Percentiles rank a stretch among this genome's conserved stretches.
phyloP scores from a whole-genome alignment of 2,797 vertebrate genomes.

The Coccyzus lansbergi region DNA sequence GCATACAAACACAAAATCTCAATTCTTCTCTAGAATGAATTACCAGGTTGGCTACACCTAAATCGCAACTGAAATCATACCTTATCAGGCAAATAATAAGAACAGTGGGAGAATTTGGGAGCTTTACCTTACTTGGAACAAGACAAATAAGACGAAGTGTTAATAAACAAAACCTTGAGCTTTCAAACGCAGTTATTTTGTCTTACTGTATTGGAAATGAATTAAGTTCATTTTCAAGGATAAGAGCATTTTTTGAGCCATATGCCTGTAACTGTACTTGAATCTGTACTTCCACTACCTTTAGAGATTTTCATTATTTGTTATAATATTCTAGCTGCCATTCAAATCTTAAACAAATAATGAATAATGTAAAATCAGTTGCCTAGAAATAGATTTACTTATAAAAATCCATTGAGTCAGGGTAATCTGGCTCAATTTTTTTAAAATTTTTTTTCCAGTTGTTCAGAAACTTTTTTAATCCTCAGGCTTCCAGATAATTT shows the following conservation, averaged over 20 bases:
- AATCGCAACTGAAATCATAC: conserved; percentile 10
- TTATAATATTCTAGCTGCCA: conserved; percentile 11
- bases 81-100: not conserved
- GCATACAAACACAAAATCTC: not conserved
- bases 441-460: not conserved
- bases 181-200: conserved; percentile 5
- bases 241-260: not conserved
- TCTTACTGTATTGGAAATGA: not conserved
- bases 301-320: conserved; percentile 19
- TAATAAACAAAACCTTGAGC: conserved; percentile 12
- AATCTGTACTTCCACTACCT: not conserved
- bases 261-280: not conserved
- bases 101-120: not conserved
- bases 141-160: conserved; percentile 6
- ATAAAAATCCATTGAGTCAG: not conserved
- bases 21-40: not conserved
- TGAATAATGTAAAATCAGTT: conserved; percentile 45
- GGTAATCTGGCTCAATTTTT: not conserved
- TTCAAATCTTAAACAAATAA: conserved; percentile 53
- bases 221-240: conserved; percentile 8
- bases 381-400: conserved; percentile 8
- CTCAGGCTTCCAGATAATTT: not conserved
- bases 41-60: not conserved
- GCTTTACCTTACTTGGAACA: not conserved
- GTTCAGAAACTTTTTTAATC: conserved; percentile 2